phyloP scores from a whole-genome alignment of 2,888 invertebrate species.

The Thecocarcelia acutangulata region DNA sequence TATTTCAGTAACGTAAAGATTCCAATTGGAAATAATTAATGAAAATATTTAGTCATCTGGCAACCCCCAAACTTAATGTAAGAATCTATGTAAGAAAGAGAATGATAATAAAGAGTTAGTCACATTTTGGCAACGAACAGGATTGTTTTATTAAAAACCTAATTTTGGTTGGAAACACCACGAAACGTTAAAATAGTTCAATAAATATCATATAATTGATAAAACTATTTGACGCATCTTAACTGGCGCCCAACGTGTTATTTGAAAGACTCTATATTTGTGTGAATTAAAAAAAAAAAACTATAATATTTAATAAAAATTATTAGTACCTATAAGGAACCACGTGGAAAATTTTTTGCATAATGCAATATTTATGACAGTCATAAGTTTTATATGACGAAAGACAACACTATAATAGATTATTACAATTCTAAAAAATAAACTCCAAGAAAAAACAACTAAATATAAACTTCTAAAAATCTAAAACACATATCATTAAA shows the following conservation, averaged over 20 bases:
- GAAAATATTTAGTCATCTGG: not conserved
- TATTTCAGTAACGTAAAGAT: not conserved
- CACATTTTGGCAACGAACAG: not conserved
- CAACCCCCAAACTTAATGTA: not conserved
- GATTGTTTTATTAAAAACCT: conserved; percentile 3
- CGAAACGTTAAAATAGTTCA: not conserved
- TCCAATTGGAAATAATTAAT: not conserved
- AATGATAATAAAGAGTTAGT: too few species aligned
- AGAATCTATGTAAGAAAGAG: too few species aligned
- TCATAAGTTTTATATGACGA: not conserved
- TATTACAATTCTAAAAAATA: too few species aligned
- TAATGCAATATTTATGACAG: not conserved
- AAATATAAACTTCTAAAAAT: too few species aligned
- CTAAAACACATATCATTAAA: too few species aligned
- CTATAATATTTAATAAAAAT: too few species aligned
- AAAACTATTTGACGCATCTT: not conserved
- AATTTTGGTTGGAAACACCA: not conserved
- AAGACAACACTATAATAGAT: not conserved
- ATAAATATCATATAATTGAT: conserved; percentile 5
- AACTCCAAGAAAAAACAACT: too few species aligned
- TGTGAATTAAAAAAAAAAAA: not conserved
- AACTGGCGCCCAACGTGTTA: conserved; percentile 4
- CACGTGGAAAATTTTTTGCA: conserved; percentile 3
- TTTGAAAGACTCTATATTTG: conserved; percentile 2
- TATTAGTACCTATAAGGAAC: not conserved